Evolutionary conservation across 2,113 vertebrate genomes (phyloP), one percentile per base, ranked within the genome.

Genomic region (Manacus vitellinus): DNA sequence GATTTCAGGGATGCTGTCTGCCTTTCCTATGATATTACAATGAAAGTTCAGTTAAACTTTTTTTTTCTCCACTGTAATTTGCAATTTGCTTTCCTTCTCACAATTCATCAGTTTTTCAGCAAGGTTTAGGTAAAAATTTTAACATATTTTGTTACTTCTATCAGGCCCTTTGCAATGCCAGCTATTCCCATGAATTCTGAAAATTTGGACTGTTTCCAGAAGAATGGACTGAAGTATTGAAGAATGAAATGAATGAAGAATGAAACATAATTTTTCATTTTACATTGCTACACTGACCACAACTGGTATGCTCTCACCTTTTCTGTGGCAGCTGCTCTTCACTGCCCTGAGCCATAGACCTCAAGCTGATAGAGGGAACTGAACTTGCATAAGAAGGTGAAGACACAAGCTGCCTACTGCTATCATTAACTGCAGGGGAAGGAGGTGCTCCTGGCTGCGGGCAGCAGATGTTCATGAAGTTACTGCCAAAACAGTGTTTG

Each of bases 201-300:
- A 78, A 92, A 56, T 72, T 52, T 96, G 95, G 92, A 83, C 46
- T 37, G 9, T 88, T 39, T 97, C 95, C 95, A 96, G 78, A 37
- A 92, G 46, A 35, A 59, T 5, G 58, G 67, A 61, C 65, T n/a
- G 71, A 89, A 88, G 30, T 25, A 6, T 7, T 54, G 68, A 47
- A 51, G 49, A 49, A 35, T 35, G 35, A 35, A 35, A 35, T 35
- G 35, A 35, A 35, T 35, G 35, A 35, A 35, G 35, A 91, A 33
- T 5, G 35, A 82, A 92, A 55, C 52, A 56, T 86, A 14, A 1
- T 93, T 95, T 92, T 95, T 96, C 88, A 90, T 95, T 96, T 96
- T 81, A 54, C 61, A 65, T 5, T 8, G 41, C 33, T 33, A 75
- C 24, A 4, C 63, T 79, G 65, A 31, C 49, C 14, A 30, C 91